Conservation (phyloP, 2,797 vertebrate species). For the Melanotaenia boesemani region DNA sequence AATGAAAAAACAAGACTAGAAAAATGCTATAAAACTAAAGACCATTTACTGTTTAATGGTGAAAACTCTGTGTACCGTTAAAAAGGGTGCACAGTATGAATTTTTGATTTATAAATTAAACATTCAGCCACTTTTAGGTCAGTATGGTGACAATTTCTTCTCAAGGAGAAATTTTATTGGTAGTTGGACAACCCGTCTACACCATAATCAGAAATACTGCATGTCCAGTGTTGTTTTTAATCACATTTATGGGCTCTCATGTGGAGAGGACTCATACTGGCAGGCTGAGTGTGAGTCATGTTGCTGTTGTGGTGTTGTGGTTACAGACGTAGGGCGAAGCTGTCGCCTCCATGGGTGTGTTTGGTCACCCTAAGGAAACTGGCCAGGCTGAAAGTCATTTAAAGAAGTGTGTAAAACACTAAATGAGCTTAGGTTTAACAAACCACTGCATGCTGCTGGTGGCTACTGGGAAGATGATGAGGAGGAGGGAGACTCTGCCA, state of each 20-base stretch:
- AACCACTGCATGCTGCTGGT: conserved; percentile 56
- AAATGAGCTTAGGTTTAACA: conserved; percentile 66
- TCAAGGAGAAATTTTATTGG: conserved; percentile 30
- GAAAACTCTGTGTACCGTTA: not conserved
- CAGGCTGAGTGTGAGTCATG: conserved; percentile 49
- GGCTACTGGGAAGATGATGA: conserved; percentile 52
- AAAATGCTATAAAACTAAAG: too few relatives aligned
- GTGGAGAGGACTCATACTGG: conserved; percentile 35
- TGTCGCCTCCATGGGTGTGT: conserved; percentile 74
- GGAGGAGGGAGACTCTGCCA: conserved; percentile 1
- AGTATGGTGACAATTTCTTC: conserved; percentile 18
- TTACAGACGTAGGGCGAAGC: conserved; percentile 62
- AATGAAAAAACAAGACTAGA: too few relatives aligned
- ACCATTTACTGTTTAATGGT: not conserved
- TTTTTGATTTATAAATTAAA: not conserved
- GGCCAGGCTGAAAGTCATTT: conserved; percentile 64
- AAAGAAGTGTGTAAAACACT: conserved; percentile 77
- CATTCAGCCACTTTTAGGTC: not conserved
- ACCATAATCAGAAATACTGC: conserved; percentile 39
- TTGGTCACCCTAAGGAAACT: conserved; percentile 64
- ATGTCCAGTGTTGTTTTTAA: conserved; percentile 56
- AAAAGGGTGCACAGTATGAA: not conserved
- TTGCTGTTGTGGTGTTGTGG: conserved; percentile 68
- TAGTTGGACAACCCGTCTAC: conserved; percentile 40
- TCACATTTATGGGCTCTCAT: conserved; percentile 40